Evolutionary conservation across 1,140 invertebrate genomes (phyloP).

Genomic region (Formica selysi): DNA sequence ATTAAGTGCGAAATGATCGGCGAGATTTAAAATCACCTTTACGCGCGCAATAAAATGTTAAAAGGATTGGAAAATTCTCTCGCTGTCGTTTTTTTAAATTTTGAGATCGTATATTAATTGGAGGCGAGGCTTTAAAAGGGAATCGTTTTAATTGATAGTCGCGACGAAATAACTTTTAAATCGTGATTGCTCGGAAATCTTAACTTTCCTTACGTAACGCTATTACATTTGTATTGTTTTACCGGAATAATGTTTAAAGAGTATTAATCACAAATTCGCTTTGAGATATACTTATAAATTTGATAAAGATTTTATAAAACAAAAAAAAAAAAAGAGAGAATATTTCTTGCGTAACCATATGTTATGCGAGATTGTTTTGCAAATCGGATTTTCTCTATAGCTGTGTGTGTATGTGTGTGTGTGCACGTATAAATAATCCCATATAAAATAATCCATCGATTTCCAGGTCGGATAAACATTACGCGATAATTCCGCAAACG

Average conservation of each 20-base stretch:
- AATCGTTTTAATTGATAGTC: background rate
- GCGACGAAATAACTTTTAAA: background rate
- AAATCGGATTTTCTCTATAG: no score
- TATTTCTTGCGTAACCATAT: background rate
- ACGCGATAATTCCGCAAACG: background rate
- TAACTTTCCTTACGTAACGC: background rate
- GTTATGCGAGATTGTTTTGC: background rate
- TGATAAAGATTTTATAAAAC: background rate
- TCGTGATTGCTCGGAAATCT: background rate
- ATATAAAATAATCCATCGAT: constrained; percentile 25
- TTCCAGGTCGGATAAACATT: background rate
- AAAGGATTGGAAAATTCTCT: background rate
- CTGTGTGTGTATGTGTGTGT: no score
- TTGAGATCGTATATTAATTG: constrained; percentile 24
- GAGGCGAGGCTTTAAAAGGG: background rate
- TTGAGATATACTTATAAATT: background rate
- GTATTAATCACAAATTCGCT: background rate
- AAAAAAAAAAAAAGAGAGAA: no score
- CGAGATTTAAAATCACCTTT: constrained; percentile 12
- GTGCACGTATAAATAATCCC: background rate
- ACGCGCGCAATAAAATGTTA: background rate
- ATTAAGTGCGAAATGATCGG: constrained; percentile 50
- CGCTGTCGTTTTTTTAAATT: constrained; percentile 1
- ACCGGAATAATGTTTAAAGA: background rate
- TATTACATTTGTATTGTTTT: background rate